Evolutionary conservation across 2,113 vertebrate species (phyloP), one percentile per base, ranked within the genome.

Genomic region (Halcyon malimbica): DNA sequence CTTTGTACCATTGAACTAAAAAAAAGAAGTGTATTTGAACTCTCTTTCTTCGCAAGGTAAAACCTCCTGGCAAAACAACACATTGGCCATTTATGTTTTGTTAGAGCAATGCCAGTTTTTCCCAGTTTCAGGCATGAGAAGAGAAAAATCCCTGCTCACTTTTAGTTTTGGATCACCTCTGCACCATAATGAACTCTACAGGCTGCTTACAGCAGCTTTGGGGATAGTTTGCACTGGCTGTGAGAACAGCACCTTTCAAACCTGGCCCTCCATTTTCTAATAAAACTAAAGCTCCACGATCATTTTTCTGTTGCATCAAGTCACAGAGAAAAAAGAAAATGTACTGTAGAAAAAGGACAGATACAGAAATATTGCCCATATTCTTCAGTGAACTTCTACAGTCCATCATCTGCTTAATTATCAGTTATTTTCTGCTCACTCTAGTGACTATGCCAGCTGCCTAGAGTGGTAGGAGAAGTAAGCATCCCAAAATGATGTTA

Each of bases 141-240:
- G 12, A 62, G n/a, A 74, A 93, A 93, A 94, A 83, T 74, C 25
- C 51, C 42, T 13, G 6, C 23, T 93, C 25, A 14, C 39, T 90
- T 79, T 67, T 42, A 71, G 50, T 70, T 88, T 94, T 88, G 82
- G 71, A 95, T 92, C 68, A 85, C 87, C 41, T 88, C 75, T 88
- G 46, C 23, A 33, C 37, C 5, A 1, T 19, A 88, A 88, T 56
- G 71, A 64, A 67, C 60, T 86, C 5, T 4, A 68, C 82, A 96
- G 84, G 50, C 63, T 74, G 59, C 70, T 93, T 90, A 94, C 33
- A 74, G 85, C n/a, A 83, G 78, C 78, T 96, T 21, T 93, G 93
- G 54, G 92, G 54, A 41, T 87, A 76, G 65, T 91, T 96, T 96
- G 69, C 6, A 17, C 48, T 44, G 62, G 33, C 26, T 89, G 37